phyloP scores from a whole-genome alignment of 2,888 invertebrate genomes.

The Leptinotarsa juncta region DNA sequence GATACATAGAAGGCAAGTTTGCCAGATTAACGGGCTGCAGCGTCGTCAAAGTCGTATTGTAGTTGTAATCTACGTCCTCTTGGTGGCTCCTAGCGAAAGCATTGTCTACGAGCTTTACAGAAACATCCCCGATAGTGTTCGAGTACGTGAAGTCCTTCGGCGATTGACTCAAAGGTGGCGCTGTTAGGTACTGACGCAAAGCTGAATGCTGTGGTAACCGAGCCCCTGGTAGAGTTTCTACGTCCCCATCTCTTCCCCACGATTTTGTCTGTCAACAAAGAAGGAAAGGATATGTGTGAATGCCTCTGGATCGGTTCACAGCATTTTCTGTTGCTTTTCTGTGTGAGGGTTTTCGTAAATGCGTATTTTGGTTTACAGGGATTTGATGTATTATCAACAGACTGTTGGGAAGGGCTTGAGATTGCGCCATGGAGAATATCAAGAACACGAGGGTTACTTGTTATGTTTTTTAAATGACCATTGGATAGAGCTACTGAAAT shows the following conservation, averaged over 20 bases:
- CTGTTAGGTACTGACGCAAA: conserved; percentile 50
- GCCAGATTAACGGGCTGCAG: conserved; percentile 38
- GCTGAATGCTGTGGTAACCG: conserved; percentile 41
- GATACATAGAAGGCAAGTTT: conserved; percentile 46
- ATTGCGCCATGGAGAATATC: neutral
- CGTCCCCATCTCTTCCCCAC: conserved; percentile 67
- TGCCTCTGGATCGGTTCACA: conserved; percentile 42
- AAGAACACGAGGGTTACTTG: too few species aligned
- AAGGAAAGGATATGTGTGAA: conserved; percentile 72
- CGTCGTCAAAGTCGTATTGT: conserved; percentile 21
- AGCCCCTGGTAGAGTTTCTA: conserved; percentile 57
- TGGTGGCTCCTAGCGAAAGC: conserved; percentile 23
- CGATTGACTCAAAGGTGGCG: conserved; percentile 40
- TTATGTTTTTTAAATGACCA: too few species aligned
- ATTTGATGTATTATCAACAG: neutral
- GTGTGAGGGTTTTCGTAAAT: conserved; percentile 27
- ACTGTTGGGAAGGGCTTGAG: neutral
- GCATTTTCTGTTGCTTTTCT: conserved; percentile 36
- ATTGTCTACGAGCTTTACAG: conserved; percentile 43
- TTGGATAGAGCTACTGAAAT: too few species aligned
- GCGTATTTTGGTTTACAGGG: conserved; percentile 7
- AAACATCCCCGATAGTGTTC: conserved; percentile 45
- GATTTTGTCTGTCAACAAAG: conserved; percentile 75
- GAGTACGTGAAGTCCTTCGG: conserved; percentile 41
- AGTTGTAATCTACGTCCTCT: conserved; percentile 30